Evolutionary conservation across 2,888 invertebrate genomes (phyloP).

Genomic region (Rambutsinella grinnellia): DNA sequence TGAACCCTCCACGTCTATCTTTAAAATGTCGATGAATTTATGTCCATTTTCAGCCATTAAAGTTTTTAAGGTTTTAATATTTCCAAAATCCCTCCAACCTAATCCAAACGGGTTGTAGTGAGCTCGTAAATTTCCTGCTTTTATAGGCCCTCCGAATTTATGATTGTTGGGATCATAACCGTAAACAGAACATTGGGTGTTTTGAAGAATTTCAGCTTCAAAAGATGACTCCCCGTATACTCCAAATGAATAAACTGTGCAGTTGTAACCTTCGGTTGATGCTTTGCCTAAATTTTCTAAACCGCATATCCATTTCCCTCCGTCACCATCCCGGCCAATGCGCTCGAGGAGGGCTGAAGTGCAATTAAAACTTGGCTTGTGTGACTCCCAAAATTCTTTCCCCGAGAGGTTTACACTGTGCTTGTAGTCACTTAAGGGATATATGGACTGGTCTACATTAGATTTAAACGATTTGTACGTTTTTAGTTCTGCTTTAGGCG

Average conservation of each 20-base stretch:
- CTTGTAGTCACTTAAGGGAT: too few species aligned
- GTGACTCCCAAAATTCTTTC: conserved; percentile 51
- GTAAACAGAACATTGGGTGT: conserved; percentile 41
- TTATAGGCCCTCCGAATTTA: conserved; percentile 32
- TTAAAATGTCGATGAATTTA: conserved; percentile 43
- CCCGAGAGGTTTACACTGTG: conserved; percentile 40
- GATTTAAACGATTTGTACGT: too few species aligned
- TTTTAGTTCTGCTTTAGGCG: too few species aligned
- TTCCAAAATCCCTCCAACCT: conserved; percentile 22
- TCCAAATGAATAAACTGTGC: conserved; percentile 54
- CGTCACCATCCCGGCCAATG: conserved; percentile 44
- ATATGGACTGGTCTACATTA: too few species aligned
- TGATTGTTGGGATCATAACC: conserved; percentile 43
- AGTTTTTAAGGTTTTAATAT: conserved; percentile 17
- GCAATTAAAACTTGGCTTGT: conserved; percentile 46
- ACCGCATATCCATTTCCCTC: conserved; percentile 52
- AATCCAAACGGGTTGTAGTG: conserved; percentile 32
- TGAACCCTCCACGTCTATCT: conserved; percentile 53
- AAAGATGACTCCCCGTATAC: conserved; percentile 45
- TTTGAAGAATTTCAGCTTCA: conserved; percentile 39
- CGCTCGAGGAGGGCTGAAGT: conserved; percentile 39
- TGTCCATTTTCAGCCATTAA: conserved; percentile 46
- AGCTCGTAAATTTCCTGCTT: conserved; percentile 18
- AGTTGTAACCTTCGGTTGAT: neutral
- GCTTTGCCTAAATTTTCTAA: conserved; percentile 12